Evolutionary conservation across 2,113 vertebrate species (phyloP).

Genomic region (Haplotaxodon microlepis): DNA sequence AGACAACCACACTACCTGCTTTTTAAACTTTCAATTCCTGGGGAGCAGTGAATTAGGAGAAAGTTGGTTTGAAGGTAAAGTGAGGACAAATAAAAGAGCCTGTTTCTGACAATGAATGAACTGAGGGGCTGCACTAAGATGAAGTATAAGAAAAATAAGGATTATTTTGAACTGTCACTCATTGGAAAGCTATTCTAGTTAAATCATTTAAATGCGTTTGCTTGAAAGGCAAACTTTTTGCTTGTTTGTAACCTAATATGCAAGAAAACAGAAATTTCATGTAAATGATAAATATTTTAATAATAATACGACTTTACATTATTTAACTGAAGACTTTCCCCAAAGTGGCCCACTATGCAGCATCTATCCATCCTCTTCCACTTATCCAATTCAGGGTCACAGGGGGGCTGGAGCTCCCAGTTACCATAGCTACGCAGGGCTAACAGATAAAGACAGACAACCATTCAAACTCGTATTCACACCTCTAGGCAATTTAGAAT

Average conservation of each 20-base stretch:
- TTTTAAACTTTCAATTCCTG: neutral
- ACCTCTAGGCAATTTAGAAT: neutral
- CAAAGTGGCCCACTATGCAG: neutral
- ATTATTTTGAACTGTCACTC: neutral
- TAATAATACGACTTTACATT: neutral
- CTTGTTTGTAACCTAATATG: neutral
- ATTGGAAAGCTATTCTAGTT: neutral
- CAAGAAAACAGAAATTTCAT: fast-evolving
- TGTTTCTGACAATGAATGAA: neutral
- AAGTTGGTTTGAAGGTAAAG: neutral
- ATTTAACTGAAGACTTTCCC: neutral
- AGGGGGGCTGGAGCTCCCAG: neutral
- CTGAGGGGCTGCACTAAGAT: neutral
- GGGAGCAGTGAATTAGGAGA: neutral
- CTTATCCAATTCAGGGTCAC: neutral
- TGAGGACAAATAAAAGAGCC: neutral
- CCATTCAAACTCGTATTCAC: neutral
- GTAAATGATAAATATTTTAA: neutral
- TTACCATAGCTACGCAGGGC: neutral
- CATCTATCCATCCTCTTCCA: neutral
- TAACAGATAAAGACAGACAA: neutral
- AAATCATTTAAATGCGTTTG: fast-evolving
- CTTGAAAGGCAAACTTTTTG: neutral
- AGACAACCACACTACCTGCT: neutral
- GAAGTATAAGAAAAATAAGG: neutral